These are phyloP conservation scores for Stomorhina lunata DNA, from an alignment of 2,888 invertebrate species.

Conservation along the genomic window DNA sequence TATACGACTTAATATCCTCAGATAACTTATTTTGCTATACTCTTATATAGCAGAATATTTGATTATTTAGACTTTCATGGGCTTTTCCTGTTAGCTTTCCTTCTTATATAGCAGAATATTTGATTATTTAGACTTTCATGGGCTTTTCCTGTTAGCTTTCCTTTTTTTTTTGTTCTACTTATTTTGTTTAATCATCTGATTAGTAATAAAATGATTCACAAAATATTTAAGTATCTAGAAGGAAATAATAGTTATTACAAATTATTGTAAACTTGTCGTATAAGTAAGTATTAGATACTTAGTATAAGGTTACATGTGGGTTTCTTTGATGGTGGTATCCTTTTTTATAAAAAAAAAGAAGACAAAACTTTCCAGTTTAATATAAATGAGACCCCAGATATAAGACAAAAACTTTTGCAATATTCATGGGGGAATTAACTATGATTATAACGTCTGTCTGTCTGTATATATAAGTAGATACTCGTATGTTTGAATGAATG, in stretches of 20 bases:
- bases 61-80: background rate
- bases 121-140: background rate
- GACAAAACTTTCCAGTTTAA: background rate
- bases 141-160: slow-evolving; percentile 2
- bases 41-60: too few relatives aligned
- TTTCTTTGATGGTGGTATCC: background rate
- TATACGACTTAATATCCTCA: background rate
- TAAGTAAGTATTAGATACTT: too few relatives aligned
- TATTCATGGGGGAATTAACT: slow-evolving; percentile 48
- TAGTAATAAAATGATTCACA: slow-evolving; percentile 31
- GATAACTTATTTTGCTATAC: too few relatives aligned
- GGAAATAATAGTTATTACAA: slow-evolving; percentile 48
- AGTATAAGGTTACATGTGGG: too few relatives aligned
- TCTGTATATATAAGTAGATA: background rate
- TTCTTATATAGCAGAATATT: too few relatives aligned
- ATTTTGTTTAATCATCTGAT: slow-evolving; percentile 19
- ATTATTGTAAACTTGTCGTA: too few relatives aligned
- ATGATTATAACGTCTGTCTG: background rate
- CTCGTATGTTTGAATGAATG: background rate
- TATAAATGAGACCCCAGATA: background rate
- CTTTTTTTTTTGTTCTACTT: too few relatives aligned
- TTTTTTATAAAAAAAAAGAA: slow-evolving; percentile 4
- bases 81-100: background rate
- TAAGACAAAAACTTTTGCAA: slow-evolving; percentile 22
- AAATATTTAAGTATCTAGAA: background rate